Percentiles rank a stretch among this genome's conserved stretches.
Evolutionary conservation across 2,888 invertebrate genomes (phyloP).

Genomic region (Herminia tarsipennalis): DNA sequence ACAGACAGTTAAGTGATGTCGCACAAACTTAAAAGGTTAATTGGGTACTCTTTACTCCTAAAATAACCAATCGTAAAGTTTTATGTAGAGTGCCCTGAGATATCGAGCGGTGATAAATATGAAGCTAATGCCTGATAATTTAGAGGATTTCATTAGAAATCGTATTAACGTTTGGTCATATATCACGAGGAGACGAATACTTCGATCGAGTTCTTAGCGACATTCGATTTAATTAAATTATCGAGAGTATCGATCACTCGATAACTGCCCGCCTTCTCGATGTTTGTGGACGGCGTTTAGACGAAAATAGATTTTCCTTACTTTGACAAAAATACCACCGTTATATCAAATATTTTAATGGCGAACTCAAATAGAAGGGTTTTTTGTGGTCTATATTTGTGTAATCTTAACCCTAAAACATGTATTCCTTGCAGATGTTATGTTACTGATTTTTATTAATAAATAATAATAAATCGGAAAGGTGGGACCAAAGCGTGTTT

Average conservation of each 20-base stretch:
- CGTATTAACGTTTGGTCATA: conserved; percentile 38
- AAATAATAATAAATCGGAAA: too few species aligned
- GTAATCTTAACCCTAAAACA: too few species aligned
- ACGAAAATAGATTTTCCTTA: too few species aligned
- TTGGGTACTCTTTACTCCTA: conserved; percentile 63
- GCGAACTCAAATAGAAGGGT: too few species aligned
- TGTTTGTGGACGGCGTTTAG: too few species aligned
- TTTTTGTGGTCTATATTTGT: too few species aligned
- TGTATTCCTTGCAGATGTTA: too few species aligned
- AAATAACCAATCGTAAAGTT: conserved; percentile 71
- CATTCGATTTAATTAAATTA: conserved; percentile 10
- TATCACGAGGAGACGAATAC: conserved; percentile 28
- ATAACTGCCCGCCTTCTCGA: too few species aligned
- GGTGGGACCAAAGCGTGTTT: too few species aligned
- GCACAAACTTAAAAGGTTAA: conserved; percentile 69
- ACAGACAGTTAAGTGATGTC: conserved; percentile 63
- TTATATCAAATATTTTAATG: too few species aligned
- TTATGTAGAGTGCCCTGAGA: conserved; percentile 58
- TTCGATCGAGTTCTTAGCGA: conserved; percentile 17
- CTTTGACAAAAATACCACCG: too few species aligned
- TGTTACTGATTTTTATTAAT: too few species aligned
- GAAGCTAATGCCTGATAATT: conserved; percentile 44
- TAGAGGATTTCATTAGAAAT: conserved; percentile 46
- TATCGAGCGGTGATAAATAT: conserved; percentile 51
- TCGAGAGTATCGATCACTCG: neutral